Evolutionary conservation across 2,797 vertebrate species (phyloP).

Genomic region (Myotis pilosus): DNA sequence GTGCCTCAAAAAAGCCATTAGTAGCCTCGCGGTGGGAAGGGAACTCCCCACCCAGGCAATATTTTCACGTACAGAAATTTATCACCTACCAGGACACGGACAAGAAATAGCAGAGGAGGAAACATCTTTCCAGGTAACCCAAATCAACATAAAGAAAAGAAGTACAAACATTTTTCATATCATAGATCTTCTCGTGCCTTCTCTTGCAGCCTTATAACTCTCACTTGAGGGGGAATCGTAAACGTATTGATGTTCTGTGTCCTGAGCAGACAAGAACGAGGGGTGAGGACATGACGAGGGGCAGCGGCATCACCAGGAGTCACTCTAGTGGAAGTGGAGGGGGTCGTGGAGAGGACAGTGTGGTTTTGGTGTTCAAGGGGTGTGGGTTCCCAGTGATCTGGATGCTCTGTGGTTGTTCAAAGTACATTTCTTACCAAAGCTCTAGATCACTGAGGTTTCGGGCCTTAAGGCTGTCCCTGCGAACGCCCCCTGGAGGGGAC

Average conservation of each 20-base stretch:
- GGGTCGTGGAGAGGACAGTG: neutral
- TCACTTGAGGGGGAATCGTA: neutral
- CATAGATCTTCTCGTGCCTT: constrained; percentile 13
- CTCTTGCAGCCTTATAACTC: neutral
- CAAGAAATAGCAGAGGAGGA: constrained; percentile 15
- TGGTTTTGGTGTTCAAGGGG: neutral
- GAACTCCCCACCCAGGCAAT: constrained; percentile 19
- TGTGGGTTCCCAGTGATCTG: neutral
- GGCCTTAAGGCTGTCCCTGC: neutral
- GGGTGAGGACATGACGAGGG: neutral
- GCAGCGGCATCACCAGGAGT: neutral
- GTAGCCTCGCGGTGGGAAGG: neutral
- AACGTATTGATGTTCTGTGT: neutral
- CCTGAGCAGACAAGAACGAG: neutral
- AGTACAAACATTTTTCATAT: neutral
- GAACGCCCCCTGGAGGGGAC: too few relatives aligned
- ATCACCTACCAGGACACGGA: constrained; percentile 32
- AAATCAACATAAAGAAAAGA: constrained; percentile 40
- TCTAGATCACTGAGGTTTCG: neutral
- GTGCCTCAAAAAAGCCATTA: neutral
- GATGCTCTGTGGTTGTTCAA: neutral
- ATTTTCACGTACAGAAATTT: constrained; percentile 37
- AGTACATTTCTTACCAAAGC: neutral
- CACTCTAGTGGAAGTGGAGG: neutral
- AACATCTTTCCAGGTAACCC: constrained; percentile 23